Conservation (phyloP, 2,888 invertebrate species). For the Colletes collaris region DNA sequence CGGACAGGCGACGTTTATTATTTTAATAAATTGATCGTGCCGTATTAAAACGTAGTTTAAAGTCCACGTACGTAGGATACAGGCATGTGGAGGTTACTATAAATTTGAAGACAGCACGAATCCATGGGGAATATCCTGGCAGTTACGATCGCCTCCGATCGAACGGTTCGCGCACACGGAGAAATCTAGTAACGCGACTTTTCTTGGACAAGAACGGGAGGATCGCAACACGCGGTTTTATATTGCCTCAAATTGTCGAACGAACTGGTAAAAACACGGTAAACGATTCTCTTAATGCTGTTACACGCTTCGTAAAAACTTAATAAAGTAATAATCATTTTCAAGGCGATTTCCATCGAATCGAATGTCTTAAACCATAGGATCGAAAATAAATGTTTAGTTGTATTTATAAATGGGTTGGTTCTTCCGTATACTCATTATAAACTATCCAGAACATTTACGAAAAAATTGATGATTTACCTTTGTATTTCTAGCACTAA, state of each 20-base stretch:
- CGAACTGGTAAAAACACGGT: constrained; percentile 35
- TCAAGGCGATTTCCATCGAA: background rate
- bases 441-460: too few relatives aligned
- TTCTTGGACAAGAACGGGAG: constrained; percentile 2
- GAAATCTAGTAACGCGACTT: constrained; percentile 10
- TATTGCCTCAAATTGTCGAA: constrained; percentile 38
- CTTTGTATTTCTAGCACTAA: too few relatives aligned
- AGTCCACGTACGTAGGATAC: too few relatives aligned
- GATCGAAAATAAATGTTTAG: too few relatives aligned
- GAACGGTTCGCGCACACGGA: background rate
- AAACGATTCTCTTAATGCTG: constrained; percentile 30
- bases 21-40: too few relatives aligned
- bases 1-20: too few relatives aligned
- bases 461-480: too few relatives aligned
- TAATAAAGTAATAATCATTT: constrained; percentile 22
- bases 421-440: too few relatives aligned
- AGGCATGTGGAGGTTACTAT: background rate
- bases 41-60: too few relatives aligned
- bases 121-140: background rate
- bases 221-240: constrained; percentile 7
- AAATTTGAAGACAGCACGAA: constrained; percentile 6
- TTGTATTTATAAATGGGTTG: too few relatives aligned
- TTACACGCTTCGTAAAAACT: constrained; percentile 41
- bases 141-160: constrained; percentile 22
- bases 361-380: too few relatives aligned